Evolutionary conservation across 2,888 invertebrate genomes (phyloP).

Genomic region (Syrphus vitripennis): DNA sequence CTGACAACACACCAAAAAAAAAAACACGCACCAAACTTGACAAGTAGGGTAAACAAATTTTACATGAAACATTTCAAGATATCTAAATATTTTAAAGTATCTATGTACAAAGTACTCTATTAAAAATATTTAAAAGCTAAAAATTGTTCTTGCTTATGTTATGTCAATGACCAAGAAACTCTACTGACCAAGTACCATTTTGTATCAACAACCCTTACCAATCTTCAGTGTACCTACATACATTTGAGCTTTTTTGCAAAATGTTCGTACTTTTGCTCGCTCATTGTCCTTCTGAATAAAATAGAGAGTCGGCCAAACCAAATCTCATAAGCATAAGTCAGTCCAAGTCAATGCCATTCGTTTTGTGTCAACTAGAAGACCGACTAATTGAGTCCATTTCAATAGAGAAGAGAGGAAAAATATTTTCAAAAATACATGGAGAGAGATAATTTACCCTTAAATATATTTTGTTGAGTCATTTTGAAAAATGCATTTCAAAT

Average conservation of each 20-base stretch:
- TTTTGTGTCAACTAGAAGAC: neutral
- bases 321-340: neutral
- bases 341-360: neutral
- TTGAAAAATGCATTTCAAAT: slow-evolving; percentile 28
- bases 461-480: neutral
- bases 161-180: slow-evolving; percentile 43
- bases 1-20: neutral
- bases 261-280: slow-evolving; percentile 20
- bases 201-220: slow-evolving; percentile 49
- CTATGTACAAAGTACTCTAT: neutral
- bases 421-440: slow-evolving; percentile 18
- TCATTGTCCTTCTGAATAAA: slow-evolving; percentile 37
- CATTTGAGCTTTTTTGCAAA: slow-evolving; percentile 45
- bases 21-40: neutral
- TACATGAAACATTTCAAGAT: neutral
- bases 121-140: neutral
- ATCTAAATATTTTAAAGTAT: neutral
- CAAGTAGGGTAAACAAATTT: neutral
- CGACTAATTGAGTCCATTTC: slow-evolving; percentile 19
- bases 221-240: slow-evolving; percentile 33
- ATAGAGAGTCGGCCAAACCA: slow-evolving; percentile 12
- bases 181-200: slow-evolving; percentile 62
- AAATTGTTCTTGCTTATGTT: slow-evolving; percentile 38
- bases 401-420: neutral
- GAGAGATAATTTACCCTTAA: slow-evolving; percentile 33